Conservation (phyloP, 1,140 invertebrate genomes). For the Pseudomyrmex flavicornis region DNA sequence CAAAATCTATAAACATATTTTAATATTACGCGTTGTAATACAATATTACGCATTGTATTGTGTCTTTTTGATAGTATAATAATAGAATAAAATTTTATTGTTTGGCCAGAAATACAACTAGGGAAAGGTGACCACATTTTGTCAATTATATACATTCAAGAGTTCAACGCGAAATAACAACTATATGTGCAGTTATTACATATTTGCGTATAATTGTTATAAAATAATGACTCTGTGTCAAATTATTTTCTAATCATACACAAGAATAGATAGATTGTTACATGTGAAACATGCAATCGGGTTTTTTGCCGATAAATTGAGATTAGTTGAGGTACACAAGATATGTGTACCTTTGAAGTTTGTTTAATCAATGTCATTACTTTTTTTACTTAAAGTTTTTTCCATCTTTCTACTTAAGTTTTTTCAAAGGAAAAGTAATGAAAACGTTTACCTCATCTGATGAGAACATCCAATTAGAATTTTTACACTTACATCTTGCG, state of each 20-base stretch:
- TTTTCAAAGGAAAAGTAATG: background rate
- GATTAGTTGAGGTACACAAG: background rate
- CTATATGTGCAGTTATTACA: background rate
- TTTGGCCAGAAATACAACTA: background rate
- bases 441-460: slow-evolving; percentile 17
- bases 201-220: no score
- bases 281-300: background rate
- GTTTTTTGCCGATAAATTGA: background rate
- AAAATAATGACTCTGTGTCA: no score
- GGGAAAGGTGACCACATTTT: background rate
- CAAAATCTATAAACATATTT: background rate
- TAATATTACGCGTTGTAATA: background rate
- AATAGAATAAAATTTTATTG: background rate
- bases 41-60: no score
- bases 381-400: background rate
- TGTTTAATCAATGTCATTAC: background rate
- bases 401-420: background rate
- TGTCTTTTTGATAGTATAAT: background rate
- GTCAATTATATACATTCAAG: background rate
- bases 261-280: no score
- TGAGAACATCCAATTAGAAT: background rate
- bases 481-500: background rate
- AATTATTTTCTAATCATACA: no score
- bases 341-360: background rate
- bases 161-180: no score